Evolutionary conservation across 2,113 vertebrate genomes (phyloP).

Genomic region (Nasalis larvatus): DNA sequence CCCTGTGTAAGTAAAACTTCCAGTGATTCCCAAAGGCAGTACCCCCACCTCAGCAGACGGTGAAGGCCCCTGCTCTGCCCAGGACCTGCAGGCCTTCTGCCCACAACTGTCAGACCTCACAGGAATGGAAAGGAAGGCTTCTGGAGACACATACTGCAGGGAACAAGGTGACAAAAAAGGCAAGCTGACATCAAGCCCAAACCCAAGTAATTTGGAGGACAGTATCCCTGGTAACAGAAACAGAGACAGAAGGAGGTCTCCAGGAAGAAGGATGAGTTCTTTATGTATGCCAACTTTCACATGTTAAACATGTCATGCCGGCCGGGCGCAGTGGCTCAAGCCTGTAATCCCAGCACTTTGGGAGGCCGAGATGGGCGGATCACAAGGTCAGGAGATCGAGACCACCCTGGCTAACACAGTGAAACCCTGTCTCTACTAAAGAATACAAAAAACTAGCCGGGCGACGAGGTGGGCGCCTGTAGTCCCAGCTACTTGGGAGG

Average conservation of each 20-base stretch:
- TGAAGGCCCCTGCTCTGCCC: not conserved
- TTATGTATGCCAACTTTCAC: not conserved
- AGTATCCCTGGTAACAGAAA: not conserved
- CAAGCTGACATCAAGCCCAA: not conserved
- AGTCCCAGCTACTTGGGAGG: too few relatives aligned
- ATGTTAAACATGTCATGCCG: not conserved
- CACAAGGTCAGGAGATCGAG: too few relatives aligned
- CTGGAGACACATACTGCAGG: not conserved
- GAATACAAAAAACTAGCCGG: too few relatives aligned
- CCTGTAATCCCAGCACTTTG: too few relatives aligned
- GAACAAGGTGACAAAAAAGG: not conserved
- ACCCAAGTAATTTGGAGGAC: not conserved
- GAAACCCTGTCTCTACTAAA: too few relatives aligned
- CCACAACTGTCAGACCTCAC: not conserved
- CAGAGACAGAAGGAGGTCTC: not conserved
- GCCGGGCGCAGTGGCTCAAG: too few relatives aligned
- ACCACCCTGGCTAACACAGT: too few relatives aligned
- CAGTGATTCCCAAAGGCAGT: not conserved
- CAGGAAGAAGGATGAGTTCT: not conserved
- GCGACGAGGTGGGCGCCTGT: accelerated
- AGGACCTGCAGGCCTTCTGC: not conserved
- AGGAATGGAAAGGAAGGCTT: not conserved
- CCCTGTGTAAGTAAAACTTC: not conserved
- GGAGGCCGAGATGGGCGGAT: too few relatives aligned
- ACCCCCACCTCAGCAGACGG: not conserved